A percentile compares a stretch with the other conserved stretches of the same genome.
These are phyloP conservation scores for Sminthopsis crassicaudata DNA, from an alignment of 2,113 vertebrate genomes.

Conservation along the genomic window DNA sequence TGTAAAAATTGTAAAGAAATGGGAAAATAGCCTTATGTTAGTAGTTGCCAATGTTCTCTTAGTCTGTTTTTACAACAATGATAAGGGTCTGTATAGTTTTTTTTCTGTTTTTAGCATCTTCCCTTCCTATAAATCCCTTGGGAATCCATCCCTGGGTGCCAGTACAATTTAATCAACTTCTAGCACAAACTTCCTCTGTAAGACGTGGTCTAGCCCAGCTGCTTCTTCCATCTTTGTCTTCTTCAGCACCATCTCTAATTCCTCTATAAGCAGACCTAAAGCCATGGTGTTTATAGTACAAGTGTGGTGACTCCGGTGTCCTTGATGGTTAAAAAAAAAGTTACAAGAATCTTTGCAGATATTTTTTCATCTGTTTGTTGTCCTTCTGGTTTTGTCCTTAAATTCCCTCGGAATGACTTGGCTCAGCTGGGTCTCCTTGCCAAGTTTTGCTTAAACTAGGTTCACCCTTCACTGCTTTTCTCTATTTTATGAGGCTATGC, in stretches of 20 bases:
- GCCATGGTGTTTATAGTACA: not conserved
- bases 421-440: not conserved
- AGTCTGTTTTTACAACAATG: not conserved
- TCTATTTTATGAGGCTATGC: not conserved
- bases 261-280: not conserved
- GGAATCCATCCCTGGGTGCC: not conserved
- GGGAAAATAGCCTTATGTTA: not conserved
- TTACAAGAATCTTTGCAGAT: not conserved
- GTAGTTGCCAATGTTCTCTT: not conserved
- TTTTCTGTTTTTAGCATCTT: not conserved
- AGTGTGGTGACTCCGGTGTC: not conserved
- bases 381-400: not conserved
- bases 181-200: not conserved
- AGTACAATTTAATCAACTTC: not conserved
- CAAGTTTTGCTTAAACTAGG: not conserved
- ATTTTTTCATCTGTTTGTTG: not conserved
- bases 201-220: not conserved
- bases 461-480: not conserved
- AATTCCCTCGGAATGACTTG: not conserved
- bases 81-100: not conserved
- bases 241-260: not conserved
- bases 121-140: not conserved
- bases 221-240: not conserved
- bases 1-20: not conserved
- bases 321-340: not conserved